These are phyloP conservation scores for Drosophila pullipes DNA, from an alignment of 2,888 invertebrate genomes.

Conservation along the genomic window DNA sequence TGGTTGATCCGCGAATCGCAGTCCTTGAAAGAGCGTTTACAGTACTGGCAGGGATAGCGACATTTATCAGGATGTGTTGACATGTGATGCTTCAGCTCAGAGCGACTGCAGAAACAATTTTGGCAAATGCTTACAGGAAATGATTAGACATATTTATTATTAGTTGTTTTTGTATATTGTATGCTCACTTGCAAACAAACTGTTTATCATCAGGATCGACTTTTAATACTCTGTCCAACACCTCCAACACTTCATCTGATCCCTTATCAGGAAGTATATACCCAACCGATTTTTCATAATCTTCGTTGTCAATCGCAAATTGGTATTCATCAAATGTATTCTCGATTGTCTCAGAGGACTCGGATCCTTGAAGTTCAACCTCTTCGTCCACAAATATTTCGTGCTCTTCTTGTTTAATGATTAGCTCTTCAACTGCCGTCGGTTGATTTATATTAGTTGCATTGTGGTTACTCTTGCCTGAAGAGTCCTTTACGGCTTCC, in stretches of 20 bases:
- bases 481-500: slow-evolving; percentile 6
- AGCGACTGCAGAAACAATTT: slow-evolving; percentile 66
- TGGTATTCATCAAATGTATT: slow-evolving; percentile 8
- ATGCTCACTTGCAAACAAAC: slow-evolving; percentile 65
- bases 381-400: slow-evolving; percentile 5
- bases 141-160: background rate
- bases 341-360: background rate
- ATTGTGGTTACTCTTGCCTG: background rate
- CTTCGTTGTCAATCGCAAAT: slow-evolving; percentile 6
- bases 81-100: slow-evolving; percentile 74
- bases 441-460: background rate
- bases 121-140: slow-evolving; percentile 46
- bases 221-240: background rate
- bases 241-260: background rate
- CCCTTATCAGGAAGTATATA: background rate
- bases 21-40: slow-evolving; percentile 71
- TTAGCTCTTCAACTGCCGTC: slow-evolving; percentile 1
- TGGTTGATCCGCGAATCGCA: slow-evolving; percentile 67
- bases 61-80: slow-evolving; percentile 74
- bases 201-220: slow-evolving; percentile 71
- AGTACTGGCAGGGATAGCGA: slow-evolving; percentile 71
- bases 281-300: slow-evolving; percentile 25
- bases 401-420: slow-evolving; percentile 2
- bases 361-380: background rate
- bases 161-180: background rate